A percentile compares a stretch with the other conserved stretches of the same genome.
Evolutionary conservation across 2,888 invertebrate genomes (phyloP).

Genomic region (Stenchaetothrips biformis): DNA sequence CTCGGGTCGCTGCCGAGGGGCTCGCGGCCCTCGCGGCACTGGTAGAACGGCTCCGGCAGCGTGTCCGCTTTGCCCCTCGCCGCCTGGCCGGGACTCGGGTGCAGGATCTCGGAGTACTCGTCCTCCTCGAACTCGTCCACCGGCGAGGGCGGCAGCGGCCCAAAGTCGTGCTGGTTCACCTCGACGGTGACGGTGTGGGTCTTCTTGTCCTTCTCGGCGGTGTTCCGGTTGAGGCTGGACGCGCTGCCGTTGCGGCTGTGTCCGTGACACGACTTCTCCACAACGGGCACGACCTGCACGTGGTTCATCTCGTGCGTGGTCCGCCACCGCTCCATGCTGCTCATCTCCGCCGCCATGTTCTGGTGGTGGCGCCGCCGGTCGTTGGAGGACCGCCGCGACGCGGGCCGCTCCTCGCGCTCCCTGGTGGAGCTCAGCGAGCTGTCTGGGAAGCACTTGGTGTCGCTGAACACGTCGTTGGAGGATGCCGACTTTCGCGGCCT

Average conservation of each 20-base stretch:
- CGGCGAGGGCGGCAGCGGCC: constrained; percentile 77
- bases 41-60: constrained; percentile 40
- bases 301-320: neutral
- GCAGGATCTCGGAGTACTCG: constrained; percentile 65
- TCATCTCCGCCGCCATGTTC: constrained; percentile 9
- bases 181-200: constrained; percentile 4
- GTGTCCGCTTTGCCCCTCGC: constrained; percentile 42
- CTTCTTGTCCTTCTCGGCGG: neutral
- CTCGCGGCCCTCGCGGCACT: constrained; percentile 38
- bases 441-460: neutral
- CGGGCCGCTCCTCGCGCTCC: neutral
- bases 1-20: constrained; percentile 39
- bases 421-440: neutral
- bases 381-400: neutral
- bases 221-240: neutral
- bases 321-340: constrained; percentile 1
- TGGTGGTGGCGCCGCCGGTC: constrained; percentile 14
- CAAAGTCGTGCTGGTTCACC: constrained; percentile 55
- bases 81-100: constrained; percentile 45
- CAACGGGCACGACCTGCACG: constrained; percentile 1
- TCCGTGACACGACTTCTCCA: neutral
- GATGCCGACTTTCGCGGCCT: constrained; percentile 9
- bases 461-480: constrained; percentile 21
- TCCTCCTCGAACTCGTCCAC: constrained; percentile 69
- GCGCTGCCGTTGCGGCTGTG: constrained; percentile 11